Conservation (phyloP, 2,113 vertebrate species). For the Merops nubicus region DNA sequence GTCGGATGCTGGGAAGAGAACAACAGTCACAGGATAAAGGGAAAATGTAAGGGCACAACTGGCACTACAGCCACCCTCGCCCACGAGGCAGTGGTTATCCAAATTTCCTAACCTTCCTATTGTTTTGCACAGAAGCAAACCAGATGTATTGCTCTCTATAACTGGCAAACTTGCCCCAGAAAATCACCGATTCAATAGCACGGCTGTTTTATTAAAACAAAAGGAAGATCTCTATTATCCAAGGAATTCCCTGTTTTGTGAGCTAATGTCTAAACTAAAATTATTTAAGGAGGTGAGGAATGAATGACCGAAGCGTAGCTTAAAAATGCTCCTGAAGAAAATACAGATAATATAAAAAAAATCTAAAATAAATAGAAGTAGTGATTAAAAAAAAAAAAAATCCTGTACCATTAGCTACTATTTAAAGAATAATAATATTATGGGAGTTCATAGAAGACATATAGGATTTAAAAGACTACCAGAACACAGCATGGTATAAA, state of each 20-base stretch:
- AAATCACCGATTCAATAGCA: accelerated
- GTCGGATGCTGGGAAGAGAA: not conserved
- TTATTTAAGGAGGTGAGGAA: not conserved
- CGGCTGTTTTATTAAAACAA: not conserved
- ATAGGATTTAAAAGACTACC: conserved; percentile 15
- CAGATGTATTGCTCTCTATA: not conserved
- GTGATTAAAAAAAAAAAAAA: not conserved
- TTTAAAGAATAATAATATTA: conserved; percentile 10
- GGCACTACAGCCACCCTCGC: not conserved
- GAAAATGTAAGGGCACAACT: not conserved
- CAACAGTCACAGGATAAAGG: not conserved
- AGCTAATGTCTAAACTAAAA: not conserved
- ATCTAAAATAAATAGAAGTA: not conserved
- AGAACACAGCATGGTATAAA: conserved; percentile 40
- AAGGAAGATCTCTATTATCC: not conserved
- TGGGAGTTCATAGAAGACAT: not conserved
- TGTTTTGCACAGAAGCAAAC: not conserved
- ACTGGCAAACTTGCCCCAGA: not conserved
- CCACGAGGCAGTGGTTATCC: not conserved
- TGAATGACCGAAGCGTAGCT: accelerated
- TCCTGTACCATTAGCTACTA: not conserved
- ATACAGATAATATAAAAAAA: not conserved
- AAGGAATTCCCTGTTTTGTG: not conserved
- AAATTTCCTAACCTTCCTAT: not conserved
- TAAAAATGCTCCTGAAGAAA: not conserved